Evolutionary conservation across 1,140 invertebrate genomes (phyloP).

Genomic region (Platorchestia sp.): DNA sequence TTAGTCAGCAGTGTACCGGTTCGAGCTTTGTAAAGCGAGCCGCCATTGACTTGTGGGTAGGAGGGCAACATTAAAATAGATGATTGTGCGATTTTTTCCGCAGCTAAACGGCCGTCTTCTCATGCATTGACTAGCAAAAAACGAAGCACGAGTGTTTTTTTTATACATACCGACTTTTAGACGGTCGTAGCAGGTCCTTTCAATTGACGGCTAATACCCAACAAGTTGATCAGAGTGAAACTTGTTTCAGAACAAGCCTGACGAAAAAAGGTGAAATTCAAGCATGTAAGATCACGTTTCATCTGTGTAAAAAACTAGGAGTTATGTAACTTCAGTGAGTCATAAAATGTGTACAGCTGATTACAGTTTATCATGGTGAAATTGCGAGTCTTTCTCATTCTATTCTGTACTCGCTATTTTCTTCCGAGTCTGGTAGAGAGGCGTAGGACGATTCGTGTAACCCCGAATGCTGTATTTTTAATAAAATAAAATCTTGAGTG

Average conservation of each 20-base stretch:
- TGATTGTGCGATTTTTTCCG: conserved; percentile 10
- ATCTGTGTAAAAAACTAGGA: not conserved
- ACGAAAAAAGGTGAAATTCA: not conserved
- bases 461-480: not conserved
- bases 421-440: not conserved
- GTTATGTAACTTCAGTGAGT: not conserved
- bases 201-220: not conserved
- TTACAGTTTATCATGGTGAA: not conserved
- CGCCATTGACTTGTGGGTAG: not conserved
- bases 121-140: not conserved
- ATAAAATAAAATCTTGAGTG: not conserved
- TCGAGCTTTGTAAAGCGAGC: not conserved
- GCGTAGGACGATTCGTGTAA: not conserved
- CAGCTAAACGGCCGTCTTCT: not conserved
- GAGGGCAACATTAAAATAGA: conserved; percentile 30
- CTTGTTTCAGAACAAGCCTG: not conserved
- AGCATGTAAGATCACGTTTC: not conserved
- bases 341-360: not conserved
- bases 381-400: not conserved
- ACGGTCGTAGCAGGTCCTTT: not conserved
- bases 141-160: not conserved
- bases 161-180: not conserved
- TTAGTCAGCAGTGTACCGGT: not conserved
- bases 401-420: not conserved
- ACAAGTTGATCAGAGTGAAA: not conserved